phyloP scores from a whole-genome alignment of 1,140 invertebrate species.

The Drosophila pruinosa region DNA sequence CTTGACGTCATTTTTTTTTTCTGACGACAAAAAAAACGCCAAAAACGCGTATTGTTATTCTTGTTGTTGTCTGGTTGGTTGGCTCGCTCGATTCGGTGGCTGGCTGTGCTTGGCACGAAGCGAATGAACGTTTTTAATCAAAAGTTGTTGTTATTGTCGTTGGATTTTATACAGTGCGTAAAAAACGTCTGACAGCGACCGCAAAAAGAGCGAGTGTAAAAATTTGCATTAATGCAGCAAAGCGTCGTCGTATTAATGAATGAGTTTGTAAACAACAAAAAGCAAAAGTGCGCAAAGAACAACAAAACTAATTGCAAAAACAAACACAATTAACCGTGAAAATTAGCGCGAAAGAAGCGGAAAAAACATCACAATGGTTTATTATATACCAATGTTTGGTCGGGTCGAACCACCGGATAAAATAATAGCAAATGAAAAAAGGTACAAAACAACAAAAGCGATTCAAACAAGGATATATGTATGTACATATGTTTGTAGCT shows the following conservation, averaged over 20 bases:
- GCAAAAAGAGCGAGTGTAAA: constrained; percentile 55
- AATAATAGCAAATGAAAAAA: constrained; percentile 67
- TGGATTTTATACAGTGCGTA: constrained; percentile 57
- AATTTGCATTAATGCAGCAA: constrained; percentile 72
- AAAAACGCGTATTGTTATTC: constrained; percentile 38
- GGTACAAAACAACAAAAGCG: constrained; percentile 55
- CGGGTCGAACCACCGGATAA: constrained; percentile 77
- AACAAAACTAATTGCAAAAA: constrained; percentile 64
- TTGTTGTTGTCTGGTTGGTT: constrained; percentile 31
- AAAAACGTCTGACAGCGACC: constrained; percentile 40
- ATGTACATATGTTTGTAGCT: no score
- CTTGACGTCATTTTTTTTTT: constrained; percentile 73
- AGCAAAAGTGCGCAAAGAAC: constrained; percentile 21
- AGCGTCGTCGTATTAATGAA: constrained; percentile 57
- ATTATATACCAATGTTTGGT: constrained; percentile 74
- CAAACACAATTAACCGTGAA: constrained; percentile 65
- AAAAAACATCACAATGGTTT: constrained; percentile 63
- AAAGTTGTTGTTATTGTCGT: constrained; percentile 32
- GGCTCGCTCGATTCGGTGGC: constrained; percentile 42
- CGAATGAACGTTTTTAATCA: constrained; percentile 60
- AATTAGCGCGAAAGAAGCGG: constrained; percentile 23
- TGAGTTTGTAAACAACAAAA: constrained; percentile 52
- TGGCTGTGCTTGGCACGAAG: constrained; percentile 72
- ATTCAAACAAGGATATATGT: neutral
- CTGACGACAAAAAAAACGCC: constrained; percentile 55